phyloP scores from a whole-genome alignment of 1,140 invertebrate species.

The Drosophila mojavensis region DNA sequence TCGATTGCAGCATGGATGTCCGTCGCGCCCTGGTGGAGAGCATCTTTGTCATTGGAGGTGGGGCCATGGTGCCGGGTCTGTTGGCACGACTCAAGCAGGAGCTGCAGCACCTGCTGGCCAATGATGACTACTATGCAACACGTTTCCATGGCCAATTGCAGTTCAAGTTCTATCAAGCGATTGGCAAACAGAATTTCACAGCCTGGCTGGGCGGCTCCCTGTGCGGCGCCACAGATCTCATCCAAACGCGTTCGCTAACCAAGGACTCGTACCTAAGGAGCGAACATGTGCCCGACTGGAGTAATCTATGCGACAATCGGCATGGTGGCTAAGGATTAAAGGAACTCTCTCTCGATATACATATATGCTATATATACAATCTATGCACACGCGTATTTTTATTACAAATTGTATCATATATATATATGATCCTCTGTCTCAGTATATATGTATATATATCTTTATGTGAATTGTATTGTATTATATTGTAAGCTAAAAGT shows the following conservation, averaged over 20 bases:
- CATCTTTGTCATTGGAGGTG: slow-evolving; percentile 93
- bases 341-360: background rate
- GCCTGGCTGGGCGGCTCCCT: slow-evolving; percentile 94
- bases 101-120: slow-evolving; percentile 87
- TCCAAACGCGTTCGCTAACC: slow-evolving; percentile 89
- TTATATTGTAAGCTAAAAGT: slow-evolving; percentile 35
- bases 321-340: slow-evolving; percentile 41
- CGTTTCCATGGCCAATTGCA: slow-evolving; percentile 85
- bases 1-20: slow-evolving; percentile 92
- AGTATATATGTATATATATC: slow-evolving; percentile 18
- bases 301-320: slow-evolving; percentile 88
- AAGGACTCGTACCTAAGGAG: slow-evolving; percentile 90
- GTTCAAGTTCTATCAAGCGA: slow-evolving; percentile 90
- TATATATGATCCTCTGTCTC: background rate
- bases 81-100: slow-evolving; percentile 90
- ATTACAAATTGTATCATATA: slow-evolving; percentile 26
- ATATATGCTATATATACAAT: slow-evolving; percentile 17
- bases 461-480: slow-evolving; percentile 9
- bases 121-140: slow-evolving; percentile 87
- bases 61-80: slow-evolving; percentile 92
- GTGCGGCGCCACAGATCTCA: slow-evolving; percentile 92
- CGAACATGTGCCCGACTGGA: slow-evolving; percentile 92
- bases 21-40: slow-evolving; percentile 90
- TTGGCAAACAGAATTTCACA: slow-evolving; percentile 93
- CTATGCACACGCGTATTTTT: slow-evolving; percentile 11